These are phyloP conservation scores for Columba livia DNA, from an alignment of 2,113 vertebrate species.

Conservation along the genomic window DNA sequence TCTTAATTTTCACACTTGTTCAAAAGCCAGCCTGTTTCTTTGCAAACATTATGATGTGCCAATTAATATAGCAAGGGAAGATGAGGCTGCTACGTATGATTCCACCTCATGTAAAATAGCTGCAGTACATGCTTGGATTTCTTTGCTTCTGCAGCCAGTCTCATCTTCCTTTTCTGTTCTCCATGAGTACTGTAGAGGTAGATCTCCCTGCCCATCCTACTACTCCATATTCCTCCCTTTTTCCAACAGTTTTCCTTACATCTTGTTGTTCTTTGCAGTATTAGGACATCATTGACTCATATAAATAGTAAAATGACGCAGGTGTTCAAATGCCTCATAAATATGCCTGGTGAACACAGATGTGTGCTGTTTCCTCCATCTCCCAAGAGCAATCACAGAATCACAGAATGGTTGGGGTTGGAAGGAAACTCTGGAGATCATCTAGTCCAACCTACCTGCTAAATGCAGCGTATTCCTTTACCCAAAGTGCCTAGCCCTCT, in stretches of 20 bases:
- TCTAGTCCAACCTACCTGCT: too few species aligned
- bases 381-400: not conserved
- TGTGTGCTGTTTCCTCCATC: not conserved
- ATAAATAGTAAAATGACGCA: not conserved
- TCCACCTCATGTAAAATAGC: not conserved
- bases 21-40: not conserved
- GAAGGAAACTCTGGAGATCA: too few species aligned
- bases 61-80: not conserved
- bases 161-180: not conserved
- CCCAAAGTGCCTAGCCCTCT: too few species aligned
- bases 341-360: not conserved
- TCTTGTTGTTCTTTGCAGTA: not conserved
- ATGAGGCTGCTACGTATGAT: not conserved
- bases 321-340: not conserved
- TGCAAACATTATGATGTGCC: not conserved
- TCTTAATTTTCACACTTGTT: not conserved
- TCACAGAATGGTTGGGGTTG: too few species aligned
- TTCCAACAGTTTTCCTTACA: not conserved
- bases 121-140: not conserved
- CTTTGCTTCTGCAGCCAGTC: not conserved
- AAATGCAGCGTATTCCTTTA: not conserved
- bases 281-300: not conserved
- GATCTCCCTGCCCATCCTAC: not conserved
- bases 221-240: not conserved
- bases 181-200: not conserved